Base-by-base conservation (phyloP, 2,888 invertebrate species). In the Tetragonisca angustula region DNA sequence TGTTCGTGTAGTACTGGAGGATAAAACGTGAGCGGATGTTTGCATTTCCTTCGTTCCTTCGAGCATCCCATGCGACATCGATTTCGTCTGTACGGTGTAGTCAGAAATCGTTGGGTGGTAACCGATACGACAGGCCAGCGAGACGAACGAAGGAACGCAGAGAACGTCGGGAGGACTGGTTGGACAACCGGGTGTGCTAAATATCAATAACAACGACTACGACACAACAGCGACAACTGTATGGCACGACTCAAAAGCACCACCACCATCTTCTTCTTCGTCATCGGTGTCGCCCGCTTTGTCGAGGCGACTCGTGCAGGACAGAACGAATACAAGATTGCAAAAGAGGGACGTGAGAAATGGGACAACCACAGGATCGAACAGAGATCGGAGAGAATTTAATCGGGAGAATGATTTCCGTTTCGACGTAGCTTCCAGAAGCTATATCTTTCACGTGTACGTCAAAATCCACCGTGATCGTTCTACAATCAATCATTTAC, bases 171-270 rank as follows among this genome's bases (percentile, higher is more conserved):
- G n/a, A 9, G 27, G 13, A 50, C 3, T 27, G n/a, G n/a, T 21
- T n/a, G 49, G 67, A 24, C n/a, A 17, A 24, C 15, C 4, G 49
- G 69, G 49, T 43, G 49, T 56, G 70, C 62, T 70, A 68, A 74
- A 59, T 71, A 72, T 76, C 79, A 75, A 83, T 79, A 87, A 83
- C 79, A 88, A 79, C 77, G 77, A 87, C 76, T 85, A 88, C 79
- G 87, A 85, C 83, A 78, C 88, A 84, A 84, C 67, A 88, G 71
- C 79, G 76, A 83, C 76, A 87, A 76, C 81, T 81, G 84, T 62
- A 78, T 68, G 84, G 78, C 69, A 83, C 65, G 72, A 65, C 62
- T 76, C 68, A 78, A 79, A 32, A 84, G 78, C 88, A 75, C 80
- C 81, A 79, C 67, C 75, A 71, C 65, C 84, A 70, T 84, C 81